phyloP scores from a whole-genome alignment of 2,797 vertebrate genomes.

The Hippopotamyrus pictus region DNA sequence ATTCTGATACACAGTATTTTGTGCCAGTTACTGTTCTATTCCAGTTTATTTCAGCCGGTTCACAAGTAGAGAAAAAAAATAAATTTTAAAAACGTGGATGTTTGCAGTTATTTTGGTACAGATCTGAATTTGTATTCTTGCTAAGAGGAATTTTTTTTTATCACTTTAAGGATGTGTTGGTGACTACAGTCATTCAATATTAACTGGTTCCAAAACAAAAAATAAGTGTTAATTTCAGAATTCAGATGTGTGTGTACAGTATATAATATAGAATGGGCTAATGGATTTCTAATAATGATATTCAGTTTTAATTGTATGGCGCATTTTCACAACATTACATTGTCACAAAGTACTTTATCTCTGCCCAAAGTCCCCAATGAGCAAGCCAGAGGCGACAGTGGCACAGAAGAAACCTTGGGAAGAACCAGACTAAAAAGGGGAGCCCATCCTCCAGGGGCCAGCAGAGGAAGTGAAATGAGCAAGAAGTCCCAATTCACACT shows the following conservation, averaged over 20 bases:
- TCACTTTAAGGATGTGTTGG: background rate
- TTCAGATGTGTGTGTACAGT: background rate
- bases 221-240: background rate
- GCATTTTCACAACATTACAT: background rate
- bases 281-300: background rate
- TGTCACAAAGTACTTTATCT: background rate
- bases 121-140: background rate
- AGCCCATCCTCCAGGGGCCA: background rate
- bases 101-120: background rate
- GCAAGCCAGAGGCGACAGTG: background rate
- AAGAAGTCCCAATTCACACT: background rate
- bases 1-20: background rate
- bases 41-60: background rate
- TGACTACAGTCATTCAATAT: background rate
- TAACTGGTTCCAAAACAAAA: background rate
- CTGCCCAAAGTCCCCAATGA: background rate
- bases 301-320: background rate
- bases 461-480: background rate
- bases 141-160: background rate
- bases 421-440: background rate
- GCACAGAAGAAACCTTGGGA: background rate
- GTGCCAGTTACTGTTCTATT: background rate
- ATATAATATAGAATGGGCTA: background rate
- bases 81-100: background rate
- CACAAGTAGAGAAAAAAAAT: too few relatives aligned